Conservation (phyloP, 2,888 invertebrate species). For the Trypoxylon attenuatum region DNA sequence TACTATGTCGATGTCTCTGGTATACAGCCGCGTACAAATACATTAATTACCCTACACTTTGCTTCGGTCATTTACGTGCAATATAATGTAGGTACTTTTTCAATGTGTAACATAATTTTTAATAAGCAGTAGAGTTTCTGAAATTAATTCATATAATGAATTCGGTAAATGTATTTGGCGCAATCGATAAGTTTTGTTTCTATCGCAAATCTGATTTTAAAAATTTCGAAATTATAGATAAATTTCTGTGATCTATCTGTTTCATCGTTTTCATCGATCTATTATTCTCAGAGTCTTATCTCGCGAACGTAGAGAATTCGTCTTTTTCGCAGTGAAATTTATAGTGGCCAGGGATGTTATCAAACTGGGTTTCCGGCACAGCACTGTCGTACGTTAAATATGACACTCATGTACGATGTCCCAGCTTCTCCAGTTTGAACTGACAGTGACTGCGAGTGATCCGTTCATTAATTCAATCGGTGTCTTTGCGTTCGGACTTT, state of each 20-base stretch:
- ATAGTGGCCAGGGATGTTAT: neutral
- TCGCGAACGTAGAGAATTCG: too few species aligned
- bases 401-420: slow-evolving; percentile 10
- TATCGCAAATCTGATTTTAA: too few species aligned
- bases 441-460: slow-evolving; percentile 12
- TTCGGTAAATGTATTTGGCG: too few species aligned
- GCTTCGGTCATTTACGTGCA: neutral
- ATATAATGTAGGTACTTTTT: neutral
- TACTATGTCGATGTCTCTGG: slow-evolving; percentile 37
- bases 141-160: too few species aligned
- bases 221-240: too few species aligned
- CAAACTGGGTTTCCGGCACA: slow-evolving; percentile 10
- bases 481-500: slow-evolving; percentile 6
- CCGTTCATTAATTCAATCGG: slow-evolving; percentile 22
- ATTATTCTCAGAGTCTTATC: too few species aligned
- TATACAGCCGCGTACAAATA: slow-evolving; percentile 39
- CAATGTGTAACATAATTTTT: too few species aligned
- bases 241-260: too few species aligned
- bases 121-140: too few species aligned
- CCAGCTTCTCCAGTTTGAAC: slow-evolving; percentile 33
- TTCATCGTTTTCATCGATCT: too few species aligned
- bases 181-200: too few species aligned
- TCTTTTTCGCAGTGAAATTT: neutral
- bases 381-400: slow-evolving; percentile 28
- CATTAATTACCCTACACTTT: slow-evolving; percentile 3